Conservation (phyloP, 2,113 vertebrate species). For the Lepus europaeus region DNA sequence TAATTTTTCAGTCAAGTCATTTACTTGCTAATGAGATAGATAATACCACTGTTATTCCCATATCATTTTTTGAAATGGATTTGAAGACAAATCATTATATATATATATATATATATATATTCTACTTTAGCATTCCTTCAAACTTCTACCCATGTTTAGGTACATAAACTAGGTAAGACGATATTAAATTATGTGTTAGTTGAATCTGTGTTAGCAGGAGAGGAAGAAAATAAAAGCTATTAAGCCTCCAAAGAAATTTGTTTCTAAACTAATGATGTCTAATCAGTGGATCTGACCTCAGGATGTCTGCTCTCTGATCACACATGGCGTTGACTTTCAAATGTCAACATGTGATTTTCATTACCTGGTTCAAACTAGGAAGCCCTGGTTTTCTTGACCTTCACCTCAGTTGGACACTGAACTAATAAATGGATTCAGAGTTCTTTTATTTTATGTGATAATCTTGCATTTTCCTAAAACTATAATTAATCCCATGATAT, state of each 20-base stretch:
- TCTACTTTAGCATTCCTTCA: not conserved
- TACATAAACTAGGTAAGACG: not conserved
- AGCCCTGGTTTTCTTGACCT: not conserved
- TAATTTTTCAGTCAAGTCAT: not conserved
- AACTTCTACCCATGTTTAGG: not conserved
- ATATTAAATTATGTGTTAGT: not conserved
- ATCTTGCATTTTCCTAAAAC: not conserved
- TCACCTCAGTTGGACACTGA: not conserved
- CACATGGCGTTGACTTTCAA: not conserved
- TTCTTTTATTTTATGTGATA: constrained; percentile 35
- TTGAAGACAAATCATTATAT: not conserved
- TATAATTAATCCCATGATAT: not conserved
- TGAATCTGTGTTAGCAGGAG: not conserved
- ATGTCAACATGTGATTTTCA: not conserved
- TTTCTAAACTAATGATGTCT: not conserved
- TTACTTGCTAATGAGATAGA: not conserved
- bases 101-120: not conserved
- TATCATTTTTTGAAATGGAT: constrained; percentile 5
- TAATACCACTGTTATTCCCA: not conserved
- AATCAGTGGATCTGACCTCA: constrained; percentile 34
- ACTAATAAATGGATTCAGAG: not conserved
- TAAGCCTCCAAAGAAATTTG: constrained; percentile 13
- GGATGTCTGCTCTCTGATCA: not conserved
- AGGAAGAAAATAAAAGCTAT: not conserved
- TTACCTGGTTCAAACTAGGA: constrained; percentile 2